These are phyloP conservation scores for Leucoraja erinaceus DNA, from an alignment of 2,113 vertebrate species.

Conservation along the genomic window DNA sequence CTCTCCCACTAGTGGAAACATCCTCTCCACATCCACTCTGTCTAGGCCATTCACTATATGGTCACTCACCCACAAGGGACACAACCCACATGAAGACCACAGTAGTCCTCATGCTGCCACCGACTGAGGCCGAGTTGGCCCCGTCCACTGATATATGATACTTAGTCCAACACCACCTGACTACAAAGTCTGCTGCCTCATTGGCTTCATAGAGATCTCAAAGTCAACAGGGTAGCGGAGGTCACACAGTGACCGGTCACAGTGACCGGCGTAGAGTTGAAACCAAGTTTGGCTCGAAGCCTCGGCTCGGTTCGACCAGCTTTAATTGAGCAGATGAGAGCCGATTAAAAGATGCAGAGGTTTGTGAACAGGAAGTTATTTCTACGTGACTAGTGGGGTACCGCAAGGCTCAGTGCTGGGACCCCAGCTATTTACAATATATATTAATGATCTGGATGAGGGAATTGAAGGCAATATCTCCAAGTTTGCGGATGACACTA, in stretches of 20 bases:
- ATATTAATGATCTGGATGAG: too few species aligned
- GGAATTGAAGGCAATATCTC: too few species aligned
- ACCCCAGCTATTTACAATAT: too few species aligned
- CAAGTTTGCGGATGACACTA: too few species aligned
- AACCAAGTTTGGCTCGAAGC: background rate
- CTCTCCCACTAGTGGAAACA: too few species aligned
- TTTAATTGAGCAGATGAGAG: background rate
- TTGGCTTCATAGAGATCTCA: background rate
- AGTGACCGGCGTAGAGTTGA: background rate
- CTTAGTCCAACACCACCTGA: background rate
- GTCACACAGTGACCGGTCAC: background rate
- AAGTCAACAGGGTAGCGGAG: background rate
- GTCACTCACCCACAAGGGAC: slow-evolving; percentile 50
- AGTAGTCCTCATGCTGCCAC: slow-evolving; percentile 50
- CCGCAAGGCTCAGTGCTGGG: too few species aligned
- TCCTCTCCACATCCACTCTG: too few species aligned
- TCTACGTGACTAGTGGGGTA: too few species aligned
- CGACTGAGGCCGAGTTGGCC: background rate
- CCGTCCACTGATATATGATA: background rate
- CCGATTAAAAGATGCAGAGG: background rate
- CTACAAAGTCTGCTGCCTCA: background rate
- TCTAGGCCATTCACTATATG: too few species aligned
- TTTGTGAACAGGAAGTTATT: background rate
- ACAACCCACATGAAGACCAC: slow-evolving; percentile 49
- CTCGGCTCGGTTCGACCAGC: background rate